phyloP scores from a whole-genome alignment of 2,797 vertebrate genomes.

The Sebastes trivittatus region DNA sequence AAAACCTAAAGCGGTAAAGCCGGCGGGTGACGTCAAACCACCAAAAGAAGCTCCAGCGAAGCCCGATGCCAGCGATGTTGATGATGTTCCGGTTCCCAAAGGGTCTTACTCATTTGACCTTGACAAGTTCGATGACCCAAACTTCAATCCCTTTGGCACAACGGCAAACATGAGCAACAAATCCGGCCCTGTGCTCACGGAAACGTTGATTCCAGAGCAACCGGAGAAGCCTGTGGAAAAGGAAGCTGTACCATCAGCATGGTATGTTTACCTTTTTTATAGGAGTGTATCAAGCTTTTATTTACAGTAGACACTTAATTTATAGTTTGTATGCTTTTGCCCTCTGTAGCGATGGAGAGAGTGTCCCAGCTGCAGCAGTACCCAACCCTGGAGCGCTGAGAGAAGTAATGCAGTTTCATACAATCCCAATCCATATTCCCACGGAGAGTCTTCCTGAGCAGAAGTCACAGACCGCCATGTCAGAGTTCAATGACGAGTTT shows the following conservation, averaged over 20 bases:
- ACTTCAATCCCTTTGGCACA: slow-evolving; percentile 84
- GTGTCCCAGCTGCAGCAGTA: not conserved
- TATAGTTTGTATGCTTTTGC: not conserved
- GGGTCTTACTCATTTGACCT: slow-evolving; percentile 80
- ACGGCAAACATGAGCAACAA: slow-evolving; percentile 68
- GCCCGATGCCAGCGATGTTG: slow-evolving; percentile 9
- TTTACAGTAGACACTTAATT: not conserved
- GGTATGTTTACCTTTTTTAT: slow-evolving; percentile 47
- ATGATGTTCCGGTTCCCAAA: slow-evolving; percentile 56
- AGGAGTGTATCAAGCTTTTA: not conserved
- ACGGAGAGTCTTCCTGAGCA: slow-evolving; percentile 21
- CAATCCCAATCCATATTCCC: not conserved
- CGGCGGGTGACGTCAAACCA: slow-evolving; percentile 14
- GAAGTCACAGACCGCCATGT: not conserved
- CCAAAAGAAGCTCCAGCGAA: slow-evolving; percentile 17
- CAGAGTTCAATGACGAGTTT: slow-evolving; percentile 72
- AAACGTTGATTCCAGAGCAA: slow-evolving; percentile 12
- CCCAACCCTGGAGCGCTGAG: slow-evolving; percentile 1
- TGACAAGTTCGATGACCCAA: slow-evolving; percentile 84
- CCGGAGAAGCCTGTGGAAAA: slow-evolving; percentile 22
- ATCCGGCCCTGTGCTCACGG: slow-evolving; percentile 1
- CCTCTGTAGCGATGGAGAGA: slow-evolving; percentile 45
- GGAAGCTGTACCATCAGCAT: slow-evolving; percentile 3
- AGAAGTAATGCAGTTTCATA: not conserved
- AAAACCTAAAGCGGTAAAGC: slow-evolving; percentile 74